Percentiles rank a stretch among this genome's conserved stretches.
Evolutionary conservation across 2,888 invertebrate species (phyloP).

Genomic region (Tipula helvola): DNA sequence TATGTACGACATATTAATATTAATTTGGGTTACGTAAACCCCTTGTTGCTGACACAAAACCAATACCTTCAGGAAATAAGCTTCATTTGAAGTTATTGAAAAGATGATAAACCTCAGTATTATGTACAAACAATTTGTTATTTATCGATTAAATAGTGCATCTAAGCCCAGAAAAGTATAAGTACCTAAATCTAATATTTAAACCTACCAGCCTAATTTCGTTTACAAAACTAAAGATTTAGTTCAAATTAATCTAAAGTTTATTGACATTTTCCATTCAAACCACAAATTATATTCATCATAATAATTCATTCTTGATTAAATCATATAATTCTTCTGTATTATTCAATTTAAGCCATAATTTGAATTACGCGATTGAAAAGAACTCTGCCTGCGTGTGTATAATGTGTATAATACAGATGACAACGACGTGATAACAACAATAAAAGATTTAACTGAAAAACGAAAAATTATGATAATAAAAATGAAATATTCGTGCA

Average conservation of each 20-base stretch:
- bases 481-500: background rate
- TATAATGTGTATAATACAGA: background rate
- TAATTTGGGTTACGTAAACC: too few species aligned
- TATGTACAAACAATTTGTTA: too few species aligned
- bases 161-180: too few species aligned
- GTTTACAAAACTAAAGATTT: background rate
- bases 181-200: too few species aligned
- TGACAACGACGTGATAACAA: background rate
- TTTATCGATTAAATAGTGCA: too few species aligned
- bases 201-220: too few species aligned
- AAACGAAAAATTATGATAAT: background rate
- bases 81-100: too few species aligned
- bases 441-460: background rate
- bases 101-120: too few species aligned
- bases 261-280: background rate
- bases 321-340: background rate
- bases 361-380: background rate
- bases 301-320: background rate
- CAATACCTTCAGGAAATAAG: too few species aligned
- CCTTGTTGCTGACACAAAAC: too few species aligned
- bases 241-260: background rate
- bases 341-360: background rate
- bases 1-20: too few species aligned
- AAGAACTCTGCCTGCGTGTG: background rate
- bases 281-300: background rate